Evolutionary conservation across 2,888 invertebrate species (phyloP), one percentile per base, ranked within the genome.

Genomic region (Drosophila austrosaltans): DNA sequence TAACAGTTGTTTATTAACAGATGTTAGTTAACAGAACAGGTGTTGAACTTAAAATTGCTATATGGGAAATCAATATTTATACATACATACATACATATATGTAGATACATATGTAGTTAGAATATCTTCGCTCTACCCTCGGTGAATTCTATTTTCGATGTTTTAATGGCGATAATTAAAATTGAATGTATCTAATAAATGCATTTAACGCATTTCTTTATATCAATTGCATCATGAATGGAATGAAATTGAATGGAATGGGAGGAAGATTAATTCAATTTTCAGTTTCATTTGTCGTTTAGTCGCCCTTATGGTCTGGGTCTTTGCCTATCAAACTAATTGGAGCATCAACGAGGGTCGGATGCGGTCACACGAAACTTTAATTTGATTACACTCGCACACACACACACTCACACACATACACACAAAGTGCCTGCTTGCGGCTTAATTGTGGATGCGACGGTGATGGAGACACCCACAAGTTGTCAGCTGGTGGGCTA

Each of bases 311-410:
- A 12, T 44, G 75, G 59, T 36, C 66, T 61, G 3, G 48, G 63
- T 69, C 53, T 63, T 84, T 64, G 60, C 63, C 64, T 63, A 63
- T 74, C 63, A 66, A 70, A 70, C 70, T 71, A 67, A 72, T 75
- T 75, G 69, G 58, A 65, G 64, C 70, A 81, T 70, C 76, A 72
- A 68, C 54, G 71, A 61, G 62, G 68, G 71, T 74, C 59, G 72
- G 75, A 70, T 74, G 68, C 66, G 65, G 53, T 65, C 62, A 63
- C 63, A 75, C 66, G 53, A 63, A 87, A 76, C 68, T 72, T 66
- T 78, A 87, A 83, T 87, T 82, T 68, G 69, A 85, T 84, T 76
- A 77, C 70, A 60, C 10, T 58, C 59, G 53, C 30, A 42, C 57
- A 28, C 54, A 16, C 53, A 30, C 10, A 53, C 25, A 53, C 36